These are phyloP conservation scores for Serrognathus titanus DNA, from an alignment of 2,888 invertebrate genomes.

Conservation along the genomic window DNA sequence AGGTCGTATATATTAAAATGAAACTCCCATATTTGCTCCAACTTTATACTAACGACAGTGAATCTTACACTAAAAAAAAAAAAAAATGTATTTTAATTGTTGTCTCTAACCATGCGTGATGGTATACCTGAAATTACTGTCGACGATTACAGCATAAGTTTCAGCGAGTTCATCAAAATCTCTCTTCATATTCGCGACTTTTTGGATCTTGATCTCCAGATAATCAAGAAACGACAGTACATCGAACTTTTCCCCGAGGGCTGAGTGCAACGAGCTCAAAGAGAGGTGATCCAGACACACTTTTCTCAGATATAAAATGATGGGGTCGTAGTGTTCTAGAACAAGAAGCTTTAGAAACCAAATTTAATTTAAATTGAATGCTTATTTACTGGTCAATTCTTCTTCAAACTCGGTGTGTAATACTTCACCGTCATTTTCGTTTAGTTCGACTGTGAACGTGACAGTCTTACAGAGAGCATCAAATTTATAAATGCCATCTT, in stretches of 20 bases:
- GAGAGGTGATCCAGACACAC: slow-evolving; percentile 6
- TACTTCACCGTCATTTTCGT: slow-evolving; percentile 1
- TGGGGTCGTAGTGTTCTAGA: neutral
- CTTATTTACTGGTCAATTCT: neutral
- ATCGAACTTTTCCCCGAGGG: slow-evolving; percentile 11
- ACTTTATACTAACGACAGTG: slow-evolving; percentile 2
- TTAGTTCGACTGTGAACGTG: neutral
- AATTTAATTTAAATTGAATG: too few relatives aligned
- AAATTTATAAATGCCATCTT: neutral
- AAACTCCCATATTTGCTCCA: slow-evolving; percentile 5
- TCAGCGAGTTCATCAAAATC: neutral
- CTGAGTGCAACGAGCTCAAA: neutral
- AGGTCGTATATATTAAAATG: slow-evolving; percentile 1
- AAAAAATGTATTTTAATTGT: neutral
- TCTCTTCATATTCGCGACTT: neutral
- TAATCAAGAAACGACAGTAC: slow-evolving; percentile 11
- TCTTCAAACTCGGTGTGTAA: neutral
- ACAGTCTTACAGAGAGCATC: slow-evolving; percentile 6
- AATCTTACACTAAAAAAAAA: slow-evolving; percentile 6
- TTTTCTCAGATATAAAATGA: neutral
- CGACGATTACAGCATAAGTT: neutral
- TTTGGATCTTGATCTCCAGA: slow-evolving; percentile 6
- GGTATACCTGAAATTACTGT: slow-evolving; percentile 4
- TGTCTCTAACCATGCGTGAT: neutral
- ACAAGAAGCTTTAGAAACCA: too few relatives aligned